Percentiles rank a stretch among this genome's conserved stretches.
These are phyloP conservation scores for Diplogasteroides magnus DNA, from an alignment of 1,140 invertebrate species.

Conservation along the genomic window DNA sequence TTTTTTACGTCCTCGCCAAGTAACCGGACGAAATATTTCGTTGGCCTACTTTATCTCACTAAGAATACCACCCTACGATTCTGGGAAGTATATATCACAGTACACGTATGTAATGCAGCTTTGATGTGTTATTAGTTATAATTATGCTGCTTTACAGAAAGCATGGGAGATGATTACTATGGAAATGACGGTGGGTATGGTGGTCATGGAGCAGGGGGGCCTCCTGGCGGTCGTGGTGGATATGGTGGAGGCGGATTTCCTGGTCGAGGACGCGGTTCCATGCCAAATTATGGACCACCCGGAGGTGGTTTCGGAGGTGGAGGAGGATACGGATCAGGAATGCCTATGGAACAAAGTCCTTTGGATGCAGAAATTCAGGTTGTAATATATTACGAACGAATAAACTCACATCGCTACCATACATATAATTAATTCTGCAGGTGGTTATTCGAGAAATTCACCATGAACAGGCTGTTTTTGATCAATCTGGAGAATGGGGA, in stretches of 20 bases:
- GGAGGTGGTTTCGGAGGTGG: slow-evolving; percentile 15
- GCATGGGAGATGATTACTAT: background rate
- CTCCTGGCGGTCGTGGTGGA: slow-evolving; percentile 6
- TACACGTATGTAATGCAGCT: too few relatives aligned
- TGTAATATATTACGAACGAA: too few relatives aligned
- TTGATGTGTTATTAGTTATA: too few relatives aligned
- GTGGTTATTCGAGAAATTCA: slow-evolving; percentile 33
- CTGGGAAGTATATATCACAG: too few relatives aligned
- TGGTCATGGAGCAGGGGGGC: background rate
- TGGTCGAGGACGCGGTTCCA: background rate
- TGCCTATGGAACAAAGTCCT: slow-evolving; percentile 17
- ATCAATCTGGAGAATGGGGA: slow-evolving; percentile 28
- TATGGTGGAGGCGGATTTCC: slow-evolving; percentile 7
- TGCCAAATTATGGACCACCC: slow-evolving; percentile 14
- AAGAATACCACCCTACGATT: too few relatives aligned
- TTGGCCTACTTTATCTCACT: too few relatives aligned
- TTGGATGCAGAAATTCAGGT: slow-evolving; percentile 35
- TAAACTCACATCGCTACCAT: background rate
- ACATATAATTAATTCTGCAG: background rate
- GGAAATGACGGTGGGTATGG: background rate
- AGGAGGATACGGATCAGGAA: slow-evolving; percentile 12
- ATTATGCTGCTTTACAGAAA: too few relatives aligned
- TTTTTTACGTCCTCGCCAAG: too few relatives aligned
- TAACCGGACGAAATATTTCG: too few relatives aligned
- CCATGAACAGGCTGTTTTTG: slow-evolving; percentile 24